Evolutionary conservation across 1,140 invertebrate genomes (phyloP).

Genomic region (Trichonephila inaurata): DNA sequence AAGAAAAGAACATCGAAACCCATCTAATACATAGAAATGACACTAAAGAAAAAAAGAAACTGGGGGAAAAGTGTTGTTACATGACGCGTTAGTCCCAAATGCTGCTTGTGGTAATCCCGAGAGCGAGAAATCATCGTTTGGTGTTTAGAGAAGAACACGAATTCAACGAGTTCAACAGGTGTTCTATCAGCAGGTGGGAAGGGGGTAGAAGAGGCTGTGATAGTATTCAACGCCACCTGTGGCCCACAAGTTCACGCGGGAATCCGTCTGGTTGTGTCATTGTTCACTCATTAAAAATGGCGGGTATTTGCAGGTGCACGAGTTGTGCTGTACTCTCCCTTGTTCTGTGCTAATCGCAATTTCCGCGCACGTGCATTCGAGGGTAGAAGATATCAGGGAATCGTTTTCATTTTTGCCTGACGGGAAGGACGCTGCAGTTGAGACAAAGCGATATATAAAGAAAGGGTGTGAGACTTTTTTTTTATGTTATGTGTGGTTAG

Average conservation of each 20-base stretch:
- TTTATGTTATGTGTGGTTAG: neutral
- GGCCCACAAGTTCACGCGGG: neutral
- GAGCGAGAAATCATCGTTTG: slow-evolving; percentile 47
- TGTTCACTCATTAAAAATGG: slow-evolving; percentile 67
- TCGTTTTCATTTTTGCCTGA: slow-evolving; percentile 49
- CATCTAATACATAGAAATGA: neutral
- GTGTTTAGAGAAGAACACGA: slow-evolving; percentile 21
- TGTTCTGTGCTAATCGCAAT: neutral
- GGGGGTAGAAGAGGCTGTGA: neutral
- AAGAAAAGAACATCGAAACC: neutral
- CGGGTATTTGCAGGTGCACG: slow-evolving; percentile 28
- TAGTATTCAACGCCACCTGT: neutral
- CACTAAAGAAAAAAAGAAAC: neutral
- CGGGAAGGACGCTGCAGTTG: neutral
- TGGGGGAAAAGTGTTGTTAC: slow-evolving; percentile 16
- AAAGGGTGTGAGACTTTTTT: neutral
- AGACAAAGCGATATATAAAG: neutral
- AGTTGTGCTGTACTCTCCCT: slow-evolving; percentile 16
- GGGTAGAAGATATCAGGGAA: neutral
- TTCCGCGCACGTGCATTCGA: slow-evolving; percentile 56
- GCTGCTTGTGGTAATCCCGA: slow-evolving; percentile 45
- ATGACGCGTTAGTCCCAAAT: slow-evolving; percentile 53
- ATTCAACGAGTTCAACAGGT: slow-evolving; percentile 51
- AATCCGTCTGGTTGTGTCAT: slow-evolving; percentile 49
- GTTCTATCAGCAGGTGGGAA: neutral